Base-by-base conservation (phyloP, 2,113 vertebrate genomes). In the Casuarius casuarius region DNA sequence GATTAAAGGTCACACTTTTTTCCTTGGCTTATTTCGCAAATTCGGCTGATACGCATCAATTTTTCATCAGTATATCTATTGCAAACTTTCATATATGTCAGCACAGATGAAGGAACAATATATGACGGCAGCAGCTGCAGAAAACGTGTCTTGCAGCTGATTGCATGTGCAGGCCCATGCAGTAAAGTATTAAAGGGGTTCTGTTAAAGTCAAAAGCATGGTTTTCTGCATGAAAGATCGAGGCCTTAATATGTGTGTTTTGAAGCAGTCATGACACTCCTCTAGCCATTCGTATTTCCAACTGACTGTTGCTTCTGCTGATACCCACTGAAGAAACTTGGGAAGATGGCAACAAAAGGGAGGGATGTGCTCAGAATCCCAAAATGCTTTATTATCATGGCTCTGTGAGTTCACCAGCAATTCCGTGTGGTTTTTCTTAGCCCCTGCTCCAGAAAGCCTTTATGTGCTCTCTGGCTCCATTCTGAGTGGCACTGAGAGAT, bases 191-290 rank as follows among this genome's bases (percentile, higher is more conserved):
- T 67, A 12, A 1, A 3, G 7, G 56, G 75, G 9, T 83, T 83
- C 66, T 8, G 0, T 22, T 74, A 11, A 66, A 80, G 67, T 38
- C 56, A 23, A 10, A 56, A 44, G 5, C 44, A 48, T 4, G 29
- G n/a, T 22, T 28, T 87, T 68, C 42, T 63, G 7, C 40, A 29
- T 81, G 68, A 74, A 58, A 91, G 22, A 51, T 2, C 9, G 1
- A 5, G 35, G 23, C 73, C 73, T 67, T 71, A 12, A 26, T 2
- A 5, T 40, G 19, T 1, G 0, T 33, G 29, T 26, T 87, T 65
- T 67, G 35, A 62, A 92, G 67, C n/a, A 68, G 19, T 58, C 33
- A 7, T 8, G 2, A 9, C 7, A 19, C 9, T 42, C 29, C 14
- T 49, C 35, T 44, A 7, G 33, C 35, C 5, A 0, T 65, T 70